Base-by-base conservation (phyloP, 2,797 vertebrate genomes). In the Rhinoraja longicauda region DNA sequence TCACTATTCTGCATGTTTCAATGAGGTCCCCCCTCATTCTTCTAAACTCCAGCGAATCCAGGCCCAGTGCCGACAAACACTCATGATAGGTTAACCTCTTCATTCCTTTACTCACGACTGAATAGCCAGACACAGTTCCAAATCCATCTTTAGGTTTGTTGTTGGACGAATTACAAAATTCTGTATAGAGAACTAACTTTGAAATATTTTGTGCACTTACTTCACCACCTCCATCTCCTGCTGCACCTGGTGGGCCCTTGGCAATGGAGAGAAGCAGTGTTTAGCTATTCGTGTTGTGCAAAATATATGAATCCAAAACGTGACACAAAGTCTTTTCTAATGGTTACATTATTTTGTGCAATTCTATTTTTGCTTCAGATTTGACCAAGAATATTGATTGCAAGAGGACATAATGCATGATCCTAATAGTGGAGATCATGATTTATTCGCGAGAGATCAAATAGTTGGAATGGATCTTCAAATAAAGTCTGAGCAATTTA, bases 181-280 rank as follows among this genome's bases (percentile, higher is more conserved):
- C 9, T 75, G 36, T 21, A 73, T 32, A 17, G n/a, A 36, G 7
- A 53, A 9, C 32, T 53, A n/a, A 76, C 4, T 0, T 67, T 93
- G 29, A 19, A 76, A 76, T 29, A 76, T 1, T 21, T 64, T 53
- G 39, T 29, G n/a, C 62, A 96, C 97, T 97, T 95, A 97, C 91
- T 94, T 97, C 97, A 94, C 96, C 97, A 95, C 96, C 97, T 92
- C 95, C 96, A 95, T 97, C 97, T 94, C 93, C 95, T 84, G 94
- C 93, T 93, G 95, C 94, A 94, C 96, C 96, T 67, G 96, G 95
- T 9, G 95, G 95, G 32, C 97, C 97, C 97, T 97, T 95, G 94
- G 96, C 96, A 57, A 75, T 53, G 70, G 64, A 91, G 26, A 86
- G 29, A 88, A 88, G 12, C 59, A 88, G 15, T 26, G 64, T 36